Percentiles rank a stretch among this genome's conserved stretches.
These are phyloP conservation scores for Dicycla oo DNA, from an alignment of 2,888 invertebrate genomes.

Conservation along the genomic window DNA sequence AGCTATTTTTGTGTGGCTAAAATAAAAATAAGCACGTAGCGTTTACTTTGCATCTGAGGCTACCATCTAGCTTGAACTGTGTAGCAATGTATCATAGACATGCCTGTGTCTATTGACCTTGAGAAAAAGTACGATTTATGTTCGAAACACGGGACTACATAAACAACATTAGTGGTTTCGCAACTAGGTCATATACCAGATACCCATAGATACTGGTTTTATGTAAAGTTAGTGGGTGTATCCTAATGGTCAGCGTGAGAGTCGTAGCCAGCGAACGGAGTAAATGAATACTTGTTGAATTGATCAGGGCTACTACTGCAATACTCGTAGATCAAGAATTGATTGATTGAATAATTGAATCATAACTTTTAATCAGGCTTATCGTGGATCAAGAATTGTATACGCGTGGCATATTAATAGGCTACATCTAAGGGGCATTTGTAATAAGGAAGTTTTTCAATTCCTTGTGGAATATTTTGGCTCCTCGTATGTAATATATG, in stretches of 20 bases:
- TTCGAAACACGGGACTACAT: slow-evolving; percentile 58
- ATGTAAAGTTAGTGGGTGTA: slow-evolving; percentile 86
- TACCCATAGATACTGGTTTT: slow-evolving; percentile 80
- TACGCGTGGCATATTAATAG: slow-evolving; percentile 35
- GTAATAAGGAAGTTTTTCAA: slow-evolving; percentile 42
- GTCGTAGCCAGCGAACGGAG: slow-evolving; percentile 59
- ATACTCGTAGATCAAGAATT: slow-evolving; percentile 12
- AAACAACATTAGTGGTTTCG: slow-evolving; percentile 73
- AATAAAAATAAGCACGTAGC: slow-evolving; percentile 28
- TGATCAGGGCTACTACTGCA: slow-evolving; percentile 53
- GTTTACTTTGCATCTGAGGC: slow-evolving; percentile 20
- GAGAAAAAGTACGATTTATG: slow-evolving; percentile 46
- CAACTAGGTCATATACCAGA: slow-evolving; percentile 82
- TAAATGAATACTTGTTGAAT: slow-evolving; percentile 46
- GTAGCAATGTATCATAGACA: slow-evolving; percentile 38
- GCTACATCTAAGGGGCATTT: slow-evolving; percentile 19
- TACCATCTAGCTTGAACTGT: slow-evolving; percentile 48
- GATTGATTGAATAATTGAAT: slow-evolving; percentile 7
- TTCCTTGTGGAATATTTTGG: slow-evolving; percentile 21
- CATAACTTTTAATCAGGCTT: slow-evolving; percentile 12
- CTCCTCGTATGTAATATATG: not conserved
- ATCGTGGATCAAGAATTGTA: slow-evolving; percentile 23
- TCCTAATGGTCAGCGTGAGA: slow-evolving; percentile 87
- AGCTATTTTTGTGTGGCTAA: slow-evolving; percentile 18
- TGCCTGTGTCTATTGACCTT: slow-evolving; percentile 41